Conservation (phyloP, 2,888 invertebrate genomes). For the Salpingus planirostris region DNA sequence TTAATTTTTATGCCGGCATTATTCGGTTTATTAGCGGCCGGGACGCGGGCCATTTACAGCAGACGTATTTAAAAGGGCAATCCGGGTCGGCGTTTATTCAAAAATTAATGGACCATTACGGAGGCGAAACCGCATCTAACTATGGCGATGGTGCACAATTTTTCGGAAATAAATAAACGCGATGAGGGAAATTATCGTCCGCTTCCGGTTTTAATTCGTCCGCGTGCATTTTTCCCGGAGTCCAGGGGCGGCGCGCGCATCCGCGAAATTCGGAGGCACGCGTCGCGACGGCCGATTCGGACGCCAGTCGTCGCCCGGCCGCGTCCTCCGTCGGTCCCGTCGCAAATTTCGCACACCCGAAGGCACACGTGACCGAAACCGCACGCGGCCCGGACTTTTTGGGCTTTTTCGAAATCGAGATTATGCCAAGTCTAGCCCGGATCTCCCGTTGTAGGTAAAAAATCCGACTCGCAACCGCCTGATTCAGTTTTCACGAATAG, state of each 20-base stretch:
- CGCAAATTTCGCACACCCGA: conserved; percentile 15
- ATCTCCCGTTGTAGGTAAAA: too few relatives aligned
- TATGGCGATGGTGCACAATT: conserved; percentile 7
- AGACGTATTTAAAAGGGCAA: conserved; percentile 19
- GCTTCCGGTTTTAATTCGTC: too few relatives aligned
- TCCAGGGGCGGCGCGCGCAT: conserved; percentile 49
- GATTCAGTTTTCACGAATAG: too few relatives aligned
- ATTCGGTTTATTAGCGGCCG: conserved; percentile 24
- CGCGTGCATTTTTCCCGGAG: conserved; percentile 35
- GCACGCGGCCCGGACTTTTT: too few relatives aligned
- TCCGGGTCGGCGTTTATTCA: conserved; percentile 26
- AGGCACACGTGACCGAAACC: too few relatives aligned
- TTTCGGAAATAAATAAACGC: conserved; percentile 4
- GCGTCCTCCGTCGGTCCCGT: conserved; percentile 32
- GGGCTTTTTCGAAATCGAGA: too few relatives aligned
- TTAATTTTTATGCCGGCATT: conserved; percentile 29
- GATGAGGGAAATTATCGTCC: too few relatives aligned
- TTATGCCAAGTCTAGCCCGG: too few relatives aligned
- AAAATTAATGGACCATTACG: conserved; percentile 30
- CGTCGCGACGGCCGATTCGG: conserved; percentile 38
- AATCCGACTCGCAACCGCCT: too few relatives aligned
- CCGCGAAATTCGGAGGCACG: conserved; percentile 39
- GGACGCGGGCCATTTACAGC: conserved; percentile 22
- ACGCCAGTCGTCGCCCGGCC: conserved; percentile 36
- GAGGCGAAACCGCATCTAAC: too few relatives aligned